Evolutionary conservation across 2,113 vertebrate species (phyloP).

Genomic region (Alethe diademata): DNA sequence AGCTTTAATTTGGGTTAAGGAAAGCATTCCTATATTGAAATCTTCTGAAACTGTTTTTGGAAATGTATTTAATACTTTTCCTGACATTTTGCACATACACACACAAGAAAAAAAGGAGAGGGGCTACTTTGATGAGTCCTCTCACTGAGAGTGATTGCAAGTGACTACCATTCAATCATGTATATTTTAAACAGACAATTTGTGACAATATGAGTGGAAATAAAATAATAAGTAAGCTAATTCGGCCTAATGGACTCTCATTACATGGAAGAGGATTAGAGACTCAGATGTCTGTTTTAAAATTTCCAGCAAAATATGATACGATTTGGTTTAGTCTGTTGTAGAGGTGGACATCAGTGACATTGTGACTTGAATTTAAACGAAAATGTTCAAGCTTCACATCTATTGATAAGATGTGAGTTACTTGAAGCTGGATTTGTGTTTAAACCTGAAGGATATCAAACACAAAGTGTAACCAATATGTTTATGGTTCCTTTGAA

Average conservation of each 20-base stretch:
- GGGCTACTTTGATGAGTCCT: not conserved
- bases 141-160: not conserved
- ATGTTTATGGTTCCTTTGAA: not conserved
- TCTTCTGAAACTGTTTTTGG: not conserved
- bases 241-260: not conserved
- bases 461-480: not conserved
- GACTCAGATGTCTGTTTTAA: not conserved
- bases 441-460: not conserved
- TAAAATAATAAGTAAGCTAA: not conserved
- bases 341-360: not conserved
- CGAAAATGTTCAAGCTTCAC: not conserved
- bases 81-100: not conserved
- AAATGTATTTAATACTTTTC: not conserved
- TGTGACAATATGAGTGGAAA: not conserved
- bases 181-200: not conserved
- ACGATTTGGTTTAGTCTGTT: not conserved
- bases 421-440: not conserved
- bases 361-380: not conserved
- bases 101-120: no score
- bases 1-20: not conserved
- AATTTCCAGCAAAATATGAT: not conserved
- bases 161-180: not conserved
- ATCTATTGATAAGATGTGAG: not conserved
- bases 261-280: not conserved
- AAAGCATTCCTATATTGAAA: not conserved